These are phyloP conservation scores for Pocillopora meandrina DNA, from an alignment of 92 coral and sea anemone genomes.

Conservation along the genomic window DNA sequence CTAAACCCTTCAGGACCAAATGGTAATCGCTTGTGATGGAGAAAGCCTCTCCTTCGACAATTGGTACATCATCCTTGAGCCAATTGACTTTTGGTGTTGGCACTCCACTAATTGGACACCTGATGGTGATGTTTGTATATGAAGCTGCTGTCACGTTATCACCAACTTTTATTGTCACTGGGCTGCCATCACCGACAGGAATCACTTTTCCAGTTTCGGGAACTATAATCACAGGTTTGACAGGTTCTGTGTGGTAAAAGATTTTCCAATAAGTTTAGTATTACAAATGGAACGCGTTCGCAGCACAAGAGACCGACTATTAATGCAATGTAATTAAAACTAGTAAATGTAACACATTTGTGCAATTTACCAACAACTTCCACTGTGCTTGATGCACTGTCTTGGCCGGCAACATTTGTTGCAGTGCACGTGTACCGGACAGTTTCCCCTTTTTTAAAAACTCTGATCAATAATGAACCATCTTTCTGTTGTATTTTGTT, in stretches of 20 bases:
- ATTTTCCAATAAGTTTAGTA: background rate
- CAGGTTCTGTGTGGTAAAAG: conserved; percentile 25
- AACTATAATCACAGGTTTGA: conserved; percentile 23
- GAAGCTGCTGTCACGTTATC: conserved; percentile 63
- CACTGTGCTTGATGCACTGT: conserved; percentile 53
- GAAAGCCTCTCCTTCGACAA: background rate
- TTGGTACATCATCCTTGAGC: conserved; percentile 42
- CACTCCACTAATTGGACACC: conserved; percentile 69
- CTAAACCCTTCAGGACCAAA: background rate
- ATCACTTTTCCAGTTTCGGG: conserved; percentile 6
- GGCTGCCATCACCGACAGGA: conserved; percentile 61
- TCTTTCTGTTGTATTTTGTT: conserved; percentile 31
- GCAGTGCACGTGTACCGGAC: conserved; percentile 67
- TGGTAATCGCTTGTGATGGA: conserved; percentile 9
- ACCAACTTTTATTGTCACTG: conserved; percentile 51
- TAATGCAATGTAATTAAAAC: background rate
- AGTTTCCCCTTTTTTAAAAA: conserved; percentile 12
- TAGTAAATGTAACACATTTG: background rate
- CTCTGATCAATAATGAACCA: conserved; percentile 53
- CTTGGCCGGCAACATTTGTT: conserved; percentile 49
- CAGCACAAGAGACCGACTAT: background rate
- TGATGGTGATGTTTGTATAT: conserved; percentile 59
- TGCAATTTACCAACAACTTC: background rate
- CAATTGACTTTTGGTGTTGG: conserved; percentile 64
- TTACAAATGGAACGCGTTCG: background rate